These are phyloP conservation scores for Atta cephalotes DNA, from an alignment of 1,140 invertebrate genomes.

Conservation along the genomic window DNA sequence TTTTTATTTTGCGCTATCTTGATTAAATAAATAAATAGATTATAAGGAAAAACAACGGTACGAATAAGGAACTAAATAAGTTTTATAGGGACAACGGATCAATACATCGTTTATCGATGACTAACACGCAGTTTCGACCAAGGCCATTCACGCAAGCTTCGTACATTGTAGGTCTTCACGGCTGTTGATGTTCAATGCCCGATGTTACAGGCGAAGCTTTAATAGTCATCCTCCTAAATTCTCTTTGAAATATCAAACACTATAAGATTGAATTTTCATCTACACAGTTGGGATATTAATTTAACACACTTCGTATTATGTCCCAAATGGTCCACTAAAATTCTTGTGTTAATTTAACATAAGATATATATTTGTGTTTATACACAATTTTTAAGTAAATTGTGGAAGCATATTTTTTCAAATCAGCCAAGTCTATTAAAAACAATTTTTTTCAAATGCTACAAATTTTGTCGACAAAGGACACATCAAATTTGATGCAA, in stretches of 20 bases:
- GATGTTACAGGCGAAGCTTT: not conserved
- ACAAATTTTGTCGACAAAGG: no score
- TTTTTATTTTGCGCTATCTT: not conserved
- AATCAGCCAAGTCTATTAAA: not conserved
- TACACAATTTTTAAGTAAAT: no score
- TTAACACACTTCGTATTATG: no score
- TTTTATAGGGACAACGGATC: conserved; percentile 35
- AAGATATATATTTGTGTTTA: not conserved
- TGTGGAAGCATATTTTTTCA: not conserved
- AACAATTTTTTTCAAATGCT: no score
- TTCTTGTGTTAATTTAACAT: no score
- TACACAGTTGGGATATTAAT: no score
- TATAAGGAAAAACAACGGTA: not conserved
- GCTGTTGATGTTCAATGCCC: not conserved
- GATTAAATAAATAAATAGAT: conserved; percentile 43
- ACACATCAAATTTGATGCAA: no score
- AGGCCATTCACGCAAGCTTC: conserved; percentile 50
- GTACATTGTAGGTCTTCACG: conserved; percentile 50
- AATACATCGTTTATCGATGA: conserved; percentile 37
- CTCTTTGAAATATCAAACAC: not conserved
- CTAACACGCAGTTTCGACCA: conserved; percentile 48
- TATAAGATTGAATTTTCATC: not conserved
- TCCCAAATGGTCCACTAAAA: no score
- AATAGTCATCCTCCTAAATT: conserved; percentile 15
- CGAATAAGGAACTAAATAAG: conserved; percentile 8